Evolutionary conservation across 2,797 vertebrate genomes (phyloP).

Genomic region (Cephalopachus bancanus): DNA sequence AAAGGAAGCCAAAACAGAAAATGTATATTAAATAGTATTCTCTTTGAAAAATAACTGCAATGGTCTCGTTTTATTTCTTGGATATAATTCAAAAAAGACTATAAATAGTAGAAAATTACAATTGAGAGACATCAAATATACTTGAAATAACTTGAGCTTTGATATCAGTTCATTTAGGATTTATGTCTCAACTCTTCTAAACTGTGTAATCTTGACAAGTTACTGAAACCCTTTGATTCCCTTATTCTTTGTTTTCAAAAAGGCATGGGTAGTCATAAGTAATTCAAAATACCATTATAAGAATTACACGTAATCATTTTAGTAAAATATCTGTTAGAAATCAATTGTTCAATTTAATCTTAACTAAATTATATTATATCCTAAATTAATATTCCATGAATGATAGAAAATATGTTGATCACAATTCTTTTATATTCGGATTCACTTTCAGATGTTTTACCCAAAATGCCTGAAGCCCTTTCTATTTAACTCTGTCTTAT

Average conservation of each 20-base stretch:
- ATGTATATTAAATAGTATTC: neutral
- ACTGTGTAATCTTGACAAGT: neutral
- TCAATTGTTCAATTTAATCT: neutral
- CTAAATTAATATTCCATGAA: neutral
- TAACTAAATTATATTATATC: neutral
- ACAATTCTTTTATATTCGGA: neutral
- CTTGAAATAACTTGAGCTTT: neutral
- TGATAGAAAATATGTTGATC: neutral
- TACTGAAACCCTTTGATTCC: neutral
- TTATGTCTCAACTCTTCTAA: neutral
- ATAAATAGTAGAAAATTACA: neutral
- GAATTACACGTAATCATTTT: neutral
- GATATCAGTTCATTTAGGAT: neutral
- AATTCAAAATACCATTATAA: neutral
- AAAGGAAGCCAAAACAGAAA: neutral
- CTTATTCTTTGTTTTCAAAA: conserved; percentile 8
- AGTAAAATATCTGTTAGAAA: neutral
- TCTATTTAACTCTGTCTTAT: neutral
- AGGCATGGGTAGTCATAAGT: neutral
- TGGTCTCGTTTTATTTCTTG: neutral
- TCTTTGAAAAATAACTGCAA: neutral
- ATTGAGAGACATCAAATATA: neutral
- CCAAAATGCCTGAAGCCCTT: neutral
- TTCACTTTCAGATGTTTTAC: neutral
- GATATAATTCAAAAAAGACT: neutral